These are phyloP conservation scores for Drosophila simulans DNA, from an alignment of 1,140 invertebrate species.

Conservation along the genomic window DNA sequence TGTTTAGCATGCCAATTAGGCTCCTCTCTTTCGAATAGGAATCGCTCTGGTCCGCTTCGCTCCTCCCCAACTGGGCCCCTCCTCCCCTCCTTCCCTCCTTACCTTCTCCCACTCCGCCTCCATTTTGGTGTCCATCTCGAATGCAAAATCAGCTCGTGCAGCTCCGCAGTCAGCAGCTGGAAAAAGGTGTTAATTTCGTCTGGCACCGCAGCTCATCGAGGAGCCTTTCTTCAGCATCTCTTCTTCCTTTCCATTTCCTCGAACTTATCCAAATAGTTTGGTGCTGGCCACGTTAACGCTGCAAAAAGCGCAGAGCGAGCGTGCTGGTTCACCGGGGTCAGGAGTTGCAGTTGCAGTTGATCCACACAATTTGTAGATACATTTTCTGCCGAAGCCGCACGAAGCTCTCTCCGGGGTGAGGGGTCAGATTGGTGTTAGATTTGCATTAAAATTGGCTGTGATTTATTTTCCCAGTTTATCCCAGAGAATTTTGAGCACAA, in stretches of 20 bases:
- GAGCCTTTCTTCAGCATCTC: constrained; percentile 18
- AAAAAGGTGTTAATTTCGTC: constrained; percentile 80
- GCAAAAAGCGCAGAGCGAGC: constrained; percentile 61
- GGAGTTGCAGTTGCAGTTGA: constrained; percentile 46
- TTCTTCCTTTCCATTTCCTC: not conserved
- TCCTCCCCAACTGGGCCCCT: not conserved
- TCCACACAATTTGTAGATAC: constrained; percentile 74
- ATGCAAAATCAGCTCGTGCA: constrained; percentile 82
- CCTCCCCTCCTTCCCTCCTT: too few relatives aligned
- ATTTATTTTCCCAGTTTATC: constrained; percentile 33
- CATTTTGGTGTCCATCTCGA: constrained; percentile 53
- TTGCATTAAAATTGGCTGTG: constrained; percentile 64
- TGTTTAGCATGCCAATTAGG: constrained; percentile 83
- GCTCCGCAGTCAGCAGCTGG: constrained; percentile 51
- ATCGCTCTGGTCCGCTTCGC: constrained; percentile 31
- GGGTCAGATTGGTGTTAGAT: constrained; percentile 45
- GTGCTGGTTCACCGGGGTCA: constrained; percentile 78
- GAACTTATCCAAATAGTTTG: constrained; percentile 63
- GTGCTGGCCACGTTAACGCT: constrained; percentile 68
- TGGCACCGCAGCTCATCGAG: constrained; percentile 35
- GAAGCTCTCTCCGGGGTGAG: constrained; percentile 49
- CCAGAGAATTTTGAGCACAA: constrained; percentile 25
- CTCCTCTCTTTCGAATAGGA: constrained; percentile 57
- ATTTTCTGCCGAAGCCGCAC: constrained; percentile 54
- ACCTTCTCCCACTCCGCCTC: constrained; percentile 9